Base-by-base conservation (phyloP, 1,140 invertebrate species). In the Drosophila pseudoobscura region DNA sequence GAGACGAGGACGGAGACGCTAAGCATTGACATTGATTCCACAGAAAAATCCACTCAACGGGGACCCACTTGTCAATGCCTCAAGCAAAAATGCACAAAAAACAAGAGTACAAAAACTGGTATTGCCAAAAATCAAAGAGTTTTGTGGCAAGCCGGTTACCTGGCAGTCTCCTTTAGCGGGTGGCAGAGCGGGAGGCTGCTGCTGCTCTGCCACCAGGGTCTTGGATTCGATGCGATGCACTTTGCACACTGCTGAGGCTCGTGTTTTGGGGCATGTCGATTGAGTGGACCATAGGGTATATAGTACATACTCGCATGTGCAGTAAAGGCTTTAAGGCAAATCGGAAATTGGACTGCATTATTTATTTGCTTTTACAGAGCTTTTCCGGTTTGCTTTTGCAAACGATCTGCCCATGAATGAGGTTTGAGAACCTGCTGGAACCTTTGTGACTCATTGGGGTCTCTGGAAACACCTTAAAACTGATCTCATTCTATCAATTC, bases 21-120 rank as follows among this genome's bases (percentile, higher is more conserved):
- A 56, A 70, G 44, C 69, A 82, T 73, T 85, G 82, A 87, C 82
- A 85, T 88, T 87, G 82, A 84, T 84, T 77, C 77, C 57, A 58
- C 60, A 55, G 70, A 75, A 75, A 68, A 65, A 64, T 66, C 66
- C 56, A 55, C 44, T 57, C 75, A 53, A 39, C 58, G 66, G 60
- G 61, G 75, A 72, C 29, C 54, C 76, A 74, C 62, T 74, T 72
- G 75, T 46, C 63, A 52, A 52, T 73, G 75, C 61, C 68, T 59
- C 53, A 22, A 22, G 35, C 35, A 39, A 13, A 39, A 35, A 35
- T 35, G 31, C 47, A 41, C 24, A 59, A 6, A 8, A 55, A 75
- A 77, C 58, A 58, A 64, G 63, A 63, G 55, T 11, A 43, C 62
- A 52, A 53, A 56, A 75, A 75, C 73, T 75, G 72, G 73, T 56